Base-by-base conservation (phyloP, 2,797 vertebrate species). In the Darevskia mixta region DNA sequence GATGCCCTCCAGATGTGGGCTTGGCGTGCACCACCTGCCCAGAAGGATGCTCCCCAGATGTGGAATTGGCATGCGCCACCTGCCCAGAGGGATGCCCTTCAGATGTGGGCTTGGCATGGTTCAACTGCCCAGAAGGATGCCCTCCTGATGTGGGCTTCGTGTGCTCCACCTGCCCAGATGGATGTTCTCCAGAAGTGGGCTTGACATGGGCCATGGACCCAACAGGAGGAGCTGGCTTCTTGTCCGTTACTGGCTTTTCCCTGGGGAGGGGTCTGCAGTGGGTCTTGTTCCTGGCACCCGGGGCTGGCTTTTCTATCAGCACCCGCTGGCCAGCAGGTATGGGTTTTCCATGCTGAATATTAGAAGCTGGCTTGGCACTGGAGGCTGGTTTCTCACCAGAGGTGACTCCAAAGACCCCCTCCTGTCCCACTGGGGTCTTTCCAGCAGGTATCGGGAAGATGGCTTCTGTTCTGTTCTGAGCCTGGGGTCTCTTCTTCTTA, bases 301-400 rank as follows among this genome's bases (percentile, higher is more conserved):
- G 7, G 3, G 4, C 15, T 13, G 84, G 88, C 58, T 86, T 84
- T 66, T 75, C 84, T 6, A 15, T 35, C 0, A 32, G 2, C 2
- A 55, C 43, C 0, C 0, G 66, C 9, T 75, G 82, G 55, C 67
- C 90, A 25, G 32, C 1, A 7, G 5, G 45, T 0, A 0, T 0
- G 1, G 87, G 73, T 32, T 71, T 67, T 2, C 4, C 41, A 1
- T 23, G 41, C 5, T 49, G 38, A 10, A 32, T 55, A 5, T 32
- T 20, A 13, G 67, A 38, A 18, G 2, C n/a, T 61, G 71, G 79
- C 2, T 76, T 38, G 3, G 1, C 13, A 27, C 83, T 64, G 17
- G 81, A 5, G 66, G 3, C 69, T 0, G 7, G 67, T 35, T 10
- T 10, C 15, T 55, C 72, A 20, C 35, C 43, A 11, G 55, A 32